A percentile compares a stretch with the other conserved stretches of the same genome.
phyloP scores from a whole-genome alignment of 2,113 vertebrate genomes.

The Globicephala melas region DNA sequence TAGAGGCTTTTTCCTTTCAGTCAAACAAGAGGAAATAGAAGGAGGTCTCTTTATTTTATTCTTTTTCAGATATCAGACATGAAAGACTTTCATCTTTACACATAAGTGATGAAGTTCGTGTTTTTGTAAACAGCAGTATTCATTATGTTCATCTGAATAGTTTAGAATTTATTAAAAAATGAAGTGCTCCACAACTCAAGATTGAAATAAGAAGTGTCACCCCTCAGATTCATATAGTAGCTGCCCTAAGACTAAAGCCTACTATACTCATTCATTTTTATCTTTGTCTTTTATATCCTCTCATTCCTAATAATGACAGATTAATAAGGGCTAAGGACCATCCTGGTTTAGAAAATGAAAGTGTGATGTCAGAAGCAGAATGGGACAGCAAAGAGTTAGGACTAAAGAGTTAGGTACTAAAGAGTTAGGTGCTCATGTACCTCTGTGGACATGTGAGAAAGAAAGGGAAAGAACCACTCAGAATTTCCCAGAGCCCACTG shows the following conservation, averaged over 20 bases:
- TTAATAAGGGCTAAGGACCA: background rate
- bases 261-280: background rate
- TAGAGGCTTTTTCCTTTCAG: conserved; percentile 15
- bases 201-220: conserved; percentile 22
- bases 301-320: background rate
- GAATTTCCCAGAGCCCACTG: background rate
- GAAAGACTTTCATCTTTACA: conserved; percentile 79
- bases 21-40: conserved; percentile 17
- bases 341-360: conserved; percentile 32
- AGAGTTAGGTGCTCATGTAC: background rate
- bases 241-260: background rate
- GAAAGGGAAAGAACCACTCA: background rate
- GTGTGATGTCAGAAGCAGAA: background rate
- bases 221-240: background rate
- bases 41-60: conserved; percentile 45
- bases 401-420: background rate
- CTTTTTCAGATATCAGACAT: conserved; percentile 77
- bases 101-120: conserved; percentile 83
- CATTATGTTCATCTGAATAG: background rate
- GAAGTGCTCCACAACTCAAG: conserved; percentile 18
- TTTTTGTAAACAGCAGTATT: conserved; percentile 84
- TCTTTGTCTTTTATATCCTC: background rate
- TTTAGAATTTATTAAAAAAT: conserved; percentile 36
- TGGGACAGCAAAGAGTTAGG: background rate
- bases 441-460: background rate